Base-by-base conservation (phyloP, 2,888 invertebrate species). In the Isoperla grammatica region DNA sequence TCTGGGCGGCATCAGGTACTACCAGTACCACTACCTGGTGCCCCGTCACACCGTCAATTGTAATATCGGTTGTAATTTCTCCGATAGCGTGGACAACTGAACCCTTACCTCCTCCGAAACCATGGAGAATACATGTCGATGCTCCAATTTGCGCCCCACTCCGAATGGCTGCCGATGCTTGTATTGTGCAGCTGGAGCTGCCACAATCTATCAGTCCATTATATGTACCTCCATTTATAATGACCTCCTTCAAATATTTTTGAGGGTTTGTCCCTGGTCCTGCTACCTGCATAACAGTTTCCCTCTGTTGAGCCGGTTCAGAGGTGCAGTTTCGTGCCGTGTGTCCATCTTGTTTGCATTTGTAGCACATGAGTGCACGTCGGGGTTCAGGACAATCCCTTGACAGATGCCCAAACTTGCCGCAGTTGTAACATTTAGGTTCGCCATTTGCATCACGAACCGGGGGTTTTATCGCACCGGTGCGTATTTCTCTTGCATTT, bases 101-200 rank as follows among this genome's bases (percentile, higher is more conserved):
- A 15, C 29, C 15, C 22, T n/a, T 15, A 1, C 29, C 29, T 8
- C 29, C 49, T 23, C 49, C 49, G 35, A 49, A 49, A 4, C 29
- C 49, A 6, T 29, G 29, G 6, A 49, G 29, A 15, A 29, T 15
- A 29, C 29, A 29, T 1, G 23, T 35, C 2, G 49, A 15, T 8
- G 23, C 9, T 8, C 29, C 49, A 9, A 49, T 9, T 5, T 15
- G 2, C 4, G 13, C n/a, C 2, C 49, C 49, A n/a, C 49, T 29
- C 8, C 29, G 4, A 29, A 29, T 29, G 29, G 29, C 29, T 8
- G 29, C 29, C 29, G 29, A 6, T 11, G 49, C 49, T 15, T 49
- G 49, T 8, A 49, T 49, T 11, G 49, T 49, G 35, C 49, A 49
- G 35, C 49, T 29, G 3, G 49, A 49, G 29, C 49, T 49, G 13